Evolutionary conservation across 2,797 vertebrate genomes (phyloP), one percentile per base, ranked within the genome.

Genomic region (Gobionotothen gibberifrons): DNA sequence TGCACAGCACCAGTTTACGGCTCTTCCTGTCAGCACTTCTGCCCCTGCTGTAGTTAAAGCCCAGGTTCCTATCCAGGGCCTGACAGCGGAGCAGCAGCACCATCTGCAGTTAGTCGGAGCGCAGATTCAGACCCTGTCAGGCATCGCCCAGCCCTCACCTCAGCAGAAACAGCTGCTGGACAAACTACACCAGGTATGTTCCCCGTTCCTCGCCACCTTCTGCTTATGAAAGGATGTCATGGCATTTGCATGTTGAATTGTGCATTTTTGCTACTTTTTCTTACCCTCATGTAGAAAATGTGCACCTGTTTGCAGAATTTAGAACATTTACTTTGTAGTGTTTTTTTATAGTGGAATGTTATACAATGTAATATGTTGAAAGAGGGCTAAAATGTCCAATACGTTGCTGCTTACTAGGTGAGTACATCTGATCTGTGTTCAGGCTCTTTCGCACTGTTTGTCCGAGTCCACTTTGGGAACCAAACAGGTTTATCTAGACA

Each of bases 91-190:
- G 69, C 96, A 94, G 58, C 96, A 95, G 70, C 94, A 97, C 70
- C 95, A 95, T 71, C 94, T 98, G 62, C 97, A 97, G 79, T 79
- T 97, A 82, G 81, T 97, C 39, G 94, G 91, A 9, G 85, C 92
- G 36, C 96, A 96, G 82, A 96, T 97, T 66, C 95, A 96, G 72
- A 91, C 95, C 4, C 92, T 96, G 82, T 92, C 96, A 0, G 77
- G 93, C 40, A 93, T 96, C 55, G 58, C 86, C 46, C 96, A 94
- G 63, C 93, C 95, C 5, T 91, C 93, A 8, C 91, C 91, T 44
- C 96, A 96, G 75, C 95, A 95, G 86, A 98, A 97, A 87, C 95
- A 95, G 82, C 92, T 97, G 46, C 85, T 97, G 89, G 97, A 98
- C 57, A 96, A 96, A 81, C 95, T 97, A 67, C 97, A 96, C 85